A percentile compares a stretch with the other conserved stretches of the same genome.
Conservation (phyloP, 1,140 invertebrate genomes). For the Lordiphosa clarofinis region DNA sequence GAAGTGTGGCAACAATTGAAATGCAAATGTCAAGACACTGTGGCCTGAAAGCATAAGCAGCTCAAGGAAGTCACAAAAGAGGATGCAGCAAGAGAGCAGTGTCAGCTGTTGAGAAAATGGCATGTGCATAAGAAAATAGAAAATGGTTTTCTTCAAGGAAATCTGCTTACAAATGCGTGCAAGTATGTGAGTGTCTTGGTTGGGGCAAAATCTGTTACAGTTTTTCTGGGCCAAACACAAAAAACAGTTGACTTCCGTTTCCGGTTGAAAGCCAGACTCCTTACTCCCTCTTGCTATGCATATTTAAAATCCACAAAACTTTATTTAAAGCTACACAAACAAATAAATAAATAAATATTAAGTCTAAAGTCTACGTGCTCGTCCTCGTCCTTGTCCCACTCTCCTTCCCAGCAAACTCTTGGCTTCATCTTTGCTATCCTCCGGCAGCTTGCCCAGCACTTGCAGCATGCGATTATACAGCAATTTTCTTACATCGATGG, state of each 20-base stretch:
- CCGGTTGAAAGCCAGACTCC: too few relatives aligned
- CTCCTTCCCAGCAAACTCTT: constrained; percentile 1
- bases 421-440: constrained; percentile 29
- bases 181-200: neutral
- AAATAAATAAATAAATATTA: constrained; percentile 69
- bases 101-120: constrained; percentile 28
- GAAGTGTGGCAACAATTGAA: constrained; percentile 37
- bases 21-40: constrained; percentile 63
- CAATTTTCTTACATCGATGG: constrained; percentile 82
- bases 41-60: constrained; percentile 55
- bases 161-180: constrained; percentile 45
- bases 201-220: too few relatives aligned
- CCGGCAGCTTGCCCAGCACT: constrained; percentile 31
- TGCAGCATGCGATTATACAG: constrained; percentile 83
- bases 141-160: constrained; percentile 53
- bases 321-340: too few relatives aligned
- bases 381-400: neutral
- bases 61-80: constrained; percentile 1
- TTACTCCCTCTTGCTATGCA: constrained; percentile 28
- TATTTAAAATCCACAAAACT: constrained; percentile 39
- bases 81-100: too few relatives aligned
- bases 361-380: constrained; percentile 19
- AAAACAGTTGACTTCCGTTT: constrained; percentile 67
- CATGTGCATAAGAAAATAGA: constrained; percentile 59
- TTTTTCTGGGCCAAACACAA: constrained; percentile 19